Evolutionary conservation across 2,888 invertebrate species (phyloP).

Genomic region (Spodoptera picta): DNA sequence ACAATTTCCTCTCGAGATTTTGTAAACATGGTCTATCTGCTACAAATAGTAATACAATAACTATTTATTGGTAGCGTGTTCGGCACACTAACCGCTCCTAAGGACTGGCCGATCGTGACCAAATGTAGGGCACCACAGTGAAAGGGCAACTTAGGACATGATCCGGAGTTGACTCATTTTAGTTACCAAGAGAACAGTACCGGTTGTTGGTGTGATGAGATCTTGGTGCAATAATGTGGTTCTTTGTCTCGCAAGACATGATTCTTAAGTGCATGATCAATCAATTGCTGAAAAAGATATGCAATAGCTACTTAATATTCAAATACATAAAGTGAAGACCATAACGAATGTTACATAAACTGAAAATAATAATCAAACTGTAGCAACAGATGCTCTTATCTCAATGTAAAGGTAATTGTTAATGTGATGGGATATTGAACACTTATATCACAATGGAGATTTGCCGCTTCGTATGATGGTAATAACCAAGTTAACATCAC

Average conservation of each 20-base stretch:
- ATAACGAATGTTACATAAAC: too few relatives aligned
- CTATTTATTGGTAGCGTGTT: conserved; percentile 24
- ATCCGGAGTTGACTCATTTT: conserved; percentile 32
- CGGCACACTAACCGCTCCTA: conserved; percentile 45
- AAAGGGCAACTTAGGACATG: conserved; percentile 73
- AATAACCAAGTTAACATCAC: conserved; percentile 13
- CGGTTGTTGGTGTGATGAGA: conserved; percentile 15
- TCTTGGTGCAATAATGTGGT: conserved; percentile 1
- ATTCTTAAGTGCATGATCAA: too few relatives aligned
- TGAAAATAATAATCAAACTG: too few relatives aligned
- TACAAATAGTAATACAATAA: conserved; percentile 6
- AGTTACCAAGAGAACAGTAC: conserved; percentile 26
- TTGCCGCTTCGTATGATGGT: background rate
- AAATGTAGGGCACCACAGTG: conserved; percentile 79
- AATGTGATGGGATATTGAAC: background rate
- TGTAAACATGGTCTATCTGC: background rate
- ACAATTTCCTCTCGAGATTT: background rate
- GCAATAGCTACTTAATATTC: too few relatives aligned
- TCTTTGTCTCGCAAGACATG: too few relatives aligned
- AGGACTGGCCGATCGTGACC: conserved; percentile 70
- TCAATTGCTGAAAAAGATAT: too few relatives aligned
- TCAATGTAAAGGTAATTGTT: background rate
- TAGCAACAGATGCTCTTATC: too few relatives aligned
- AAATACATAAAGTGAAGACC: too few relatives aligned
- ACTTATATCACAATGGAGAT: background rate